Evolutionary conservation across 1,140 invertebrate genomes (phyloP).

Genomic region (Drosophila arawakana): DNA sequence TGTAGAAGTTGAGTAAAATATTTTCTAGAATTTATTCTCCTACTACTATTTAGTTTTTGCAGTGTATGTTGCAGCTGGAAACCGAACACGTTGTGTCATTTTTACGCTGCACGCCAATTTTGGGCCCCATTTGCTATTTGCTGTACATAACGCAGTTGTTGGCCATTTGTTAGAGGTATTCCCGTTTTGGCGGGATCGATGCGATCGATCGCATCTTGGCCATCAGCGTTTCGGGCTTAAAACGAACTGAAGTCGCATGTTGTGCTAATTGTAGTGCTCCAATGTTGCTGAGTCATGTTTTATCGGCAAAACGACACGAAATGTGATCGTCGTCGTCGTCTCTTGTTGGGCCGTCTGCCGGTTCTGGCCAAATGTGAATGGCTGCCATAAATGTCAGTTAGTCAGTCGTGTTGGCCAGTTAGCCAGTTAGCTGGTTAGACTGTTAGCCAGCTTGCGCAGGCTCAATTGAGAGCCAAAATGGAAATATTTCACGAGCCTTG

Average conservation of each 20-base stretch:
- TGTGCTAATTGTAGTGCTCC: constrained; percentile 73
- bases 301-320: constrained; percentile 57
- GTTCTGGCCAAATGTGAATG: constrained; percentile 42
- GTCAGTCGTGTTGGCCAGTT: background rate
- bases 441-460: background rate
- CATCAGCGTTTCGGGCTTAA: constrained; percentile 39
- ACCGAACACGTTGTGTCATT: constrained; percentile 77
- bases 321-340: background rate
- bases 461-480: constrained; percentile 31
- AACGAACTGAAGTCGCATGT: constrained; percentile 60
- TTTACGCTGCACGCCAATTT: constrained; percentile 80
- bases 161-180: constrained; percentile 61
- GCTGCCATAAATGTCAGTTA: constrained; percentile 26
- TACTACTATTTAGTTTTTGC: background rate
- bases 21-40: background rate
- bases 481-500: constrained; percentile 72
- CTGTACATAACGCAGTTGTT: too few species aligned
- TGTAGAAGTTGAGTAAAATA: background rate
- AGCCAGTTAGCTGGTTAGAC: too few species aligned
- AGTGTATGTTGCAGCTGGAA: constrained; percentile 18
- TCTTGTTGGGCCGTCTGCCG: background rate
- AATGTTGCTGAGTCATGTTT: constrained; percentile 48
- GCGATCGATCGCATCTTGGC: constrained; percentile 15
- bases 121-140: constrained; percentile 58
- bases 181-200: constrained; percentile 60